Base-by-base conservation (phyloP, 2,113 vertebrate species). In the Ictalurus punctatus region DNA sequence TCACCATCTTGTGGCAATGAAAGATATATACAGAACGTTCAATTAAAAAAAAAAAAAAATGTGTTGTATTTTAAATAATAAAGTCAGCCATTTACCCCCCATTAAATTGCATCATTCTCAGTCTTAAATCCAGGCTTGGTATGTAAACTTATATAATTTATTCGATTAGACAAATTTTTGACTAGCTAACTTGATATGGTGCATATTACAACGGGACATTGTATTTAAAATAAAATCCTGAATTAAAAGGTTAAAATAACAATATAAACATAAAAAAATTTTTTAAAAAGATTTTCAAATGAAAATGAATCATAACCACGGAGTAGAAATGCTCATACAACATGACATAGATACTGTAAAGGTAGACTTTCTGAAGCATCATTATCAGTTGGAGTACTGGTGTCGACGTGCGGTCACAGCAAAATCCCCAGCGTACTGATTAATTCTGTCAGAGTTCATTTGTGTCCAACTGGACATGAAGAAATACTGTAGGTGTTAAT, bases 1-100 rank as follows among this genome's bases (percentile, higher is more conserved):
- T 30, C 59, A 10, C 74, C 86, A 80, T 80, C 86, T 87, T 67
- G 74, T 87, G 86, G 74, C 23, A 65, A 86, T 2, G 25, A 16
- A n/a, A 23, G 37, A 6, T n/a, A 79, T 44, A 14, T 37, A 56
- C 5, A 17, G 44, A 48, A 48, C 44, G 6, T 48, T 48, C 44
- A 48, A 48, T 48, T 48, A 48, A 48, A 48, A 48, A 1, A 34
- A 34, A 34, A 19, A 16, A 73, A 74, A 74, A 13, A 37, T 19
- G 37, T 73, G 7, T 71, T 34, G 13, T 30, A 69, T 30, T 69
- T 69, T 12, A 69, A n/a, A 30, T 67, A n/a, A 67, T n/a, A 30
- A 65, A 65, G 4, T 14, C n/a, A 69, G 27, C 21, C 3, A 69
- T 30, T 69, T 30, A 34, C 2, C 5, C 4, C 4, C 5, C n/a